Conservation (phyloP, 1,140 invertebrate genomes). For the Ceratosolen solmsi region DNA sequence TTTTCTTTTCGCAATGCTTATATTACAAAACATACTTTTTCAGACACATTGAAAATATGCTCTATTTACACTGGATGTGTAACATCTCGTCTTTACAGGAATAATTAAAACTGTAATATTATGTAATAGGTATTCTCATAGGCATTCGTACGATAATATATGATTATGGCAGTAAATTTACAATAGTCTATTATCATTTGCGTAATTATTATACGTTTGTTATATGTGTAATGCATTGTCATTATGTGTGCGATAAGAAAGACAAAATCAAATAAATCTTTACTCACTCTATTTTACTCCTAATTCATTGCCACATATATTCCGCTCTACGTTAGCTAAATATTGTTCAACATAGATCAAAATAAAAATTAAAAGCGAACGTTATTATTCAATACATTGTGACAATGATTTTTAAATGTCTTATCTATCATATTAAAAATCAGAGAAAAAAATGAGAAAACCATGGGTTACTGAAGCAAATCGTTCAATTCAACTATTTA, state of each 20-base stretch:
- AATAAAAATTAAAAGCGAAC: constrained; percentile 25
- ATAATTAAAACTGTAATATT: constrained; percentile 65
- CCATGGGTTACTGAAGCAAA: constrained; percentile 26
- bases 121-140: constrained; percentile 65
- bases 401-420: constrained; percentile 34
- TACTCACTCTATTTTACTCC: constrained; percentile 51
- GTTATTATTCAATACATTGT: constrained; percentile 11
- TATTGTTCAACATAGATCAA: neutral
- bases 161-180: constrained; percentile 74
- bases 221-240: constrained; percentile 41
- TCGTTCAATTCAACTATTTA: constrained; percentile 16
- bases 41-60: constrained; percentile 73
- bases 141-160: constrained; percentile 69
- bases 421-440: constrained; percentile 39
- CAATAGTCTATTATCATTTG: constrained; percentile 69
- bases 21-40: constrained; percentile 75
- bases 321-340: constrained; percentile 40
- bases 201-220: constrained; percentile 62
- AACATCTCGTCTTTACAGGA: constrained; percentile 68
- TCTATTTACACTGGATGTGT: constrained; percentile 71
- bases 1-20: constrained; percentile 72
- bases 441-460: neutral
- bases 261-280: constrained; percentile 41
- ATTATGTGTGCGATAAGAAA: constrained; percentile 32
- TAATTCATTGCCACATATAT: constrained; percentile 50